Evolutionary conservation across 2,797 vertebrate species (phyloP), one percentile per base, ranked within the genome.

Genomic region (Gila robusta): DNA sequence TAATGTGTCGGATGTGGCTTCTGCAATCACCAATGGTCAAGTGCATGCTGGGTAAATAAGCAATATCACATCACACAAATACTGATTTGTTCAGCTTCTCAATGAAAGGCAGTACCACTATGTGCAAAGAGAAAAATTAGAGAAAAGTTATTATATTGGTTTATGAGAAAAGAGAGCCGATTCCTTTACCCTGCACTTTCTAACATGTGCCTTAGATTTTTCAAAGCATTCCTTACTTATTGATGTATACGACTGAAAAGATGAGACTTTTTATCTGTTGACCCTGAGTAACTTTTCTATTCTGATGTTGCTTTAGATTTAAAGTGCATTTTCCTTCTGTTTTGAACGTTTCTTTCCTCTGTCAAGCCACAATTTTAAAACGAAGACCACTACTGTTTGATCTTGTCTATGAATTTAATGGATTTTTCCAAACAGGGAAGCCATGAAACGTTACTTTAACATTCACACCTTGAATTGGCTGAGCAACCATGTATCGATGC

Each of bases 151-250:
- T 49, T 77, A 12, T 1, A 32, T 28, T 74, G 59, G 47, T 79
- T 85, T 72, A 49, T 62, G 28, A 23, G 59, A 39, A 62, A 82
- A 19, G 16, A 59, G 52, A 80, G 80, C 21, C 0, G 37, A 82
- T 77, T 81, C 56, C 41, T 74, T 70, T 82, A 32, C n/a, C 69
- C 39, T 79, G 83, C 71, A 62, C 49, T 78, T 72, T 88, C 47
- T 81, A 69, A 82, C 28, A 10, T 35, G 66, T 85, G 79, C 83
- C 52, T 73, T 83, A 17, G 39, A 7, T 72, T 16, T 6, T 73
- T 64, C 41, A 5, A 26, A 71, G 23, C 47, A 77, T 19, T 77
- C 59, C 71, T 59, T 7, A 28, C 3, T 16, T 49, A 52, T 52
- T 26, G 47, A 78, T 56, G 5, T 21, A 37, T 52, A 28, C 19